Conservation (phyloP, 2,888 invertebrate genomes). For the Pristionchus arcanus region DNA sequence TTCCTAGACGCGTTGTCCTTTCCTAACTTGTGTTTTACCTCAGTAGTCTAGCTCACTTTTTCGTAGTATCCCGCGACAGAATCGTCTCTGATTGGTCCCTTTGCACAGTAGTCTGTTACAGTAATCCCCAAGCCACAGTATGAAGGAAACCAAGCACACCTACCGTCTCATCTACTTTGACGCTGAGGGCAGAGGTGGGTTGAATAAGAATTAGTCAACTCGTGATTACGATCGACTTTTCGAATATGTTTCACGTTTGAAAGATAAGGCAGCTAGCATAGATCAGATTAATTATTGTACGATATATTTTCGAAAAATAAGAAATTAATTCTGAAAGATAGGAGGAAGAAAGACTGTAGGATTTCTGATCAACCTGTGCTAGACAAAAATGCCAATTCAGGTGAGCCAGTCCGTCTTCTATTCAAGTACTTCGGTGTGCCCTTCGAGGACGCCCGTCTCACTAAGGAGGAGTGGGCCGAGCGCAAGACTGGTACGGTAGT, state of each 20-base stretch:
- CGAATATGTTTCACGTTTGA: neutral
- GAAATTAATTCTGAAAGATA: neutral
- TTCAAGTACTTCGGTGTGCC: slow-evolving; percentile 50
- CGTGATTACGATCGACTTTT: neutral
- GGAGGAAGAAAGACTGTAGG: too few species aligned
- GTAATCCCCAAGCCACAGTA: neutral
- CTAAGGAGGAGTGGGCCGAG: slow-evolving; percentile 54
- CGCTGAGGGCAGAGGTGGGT: slow-evolving; percentile 39
- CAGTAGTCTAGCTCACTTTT: too few species aligned
- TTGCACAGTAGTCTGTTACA: neutral
- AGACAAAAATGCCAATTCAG: neutral
- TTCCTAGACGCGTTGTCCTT: neutral
- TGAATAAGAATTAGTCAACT: neutral
- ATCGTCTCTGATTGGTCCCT: too few species aligned
- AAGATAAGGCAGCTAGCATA: too few species aligned
- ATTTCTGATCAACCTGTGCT: neutral
- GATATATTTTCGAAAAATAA: neutral
- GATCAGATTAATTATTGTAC: neutral
- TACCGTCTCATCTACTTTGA: slow-evolving; percentile 54
- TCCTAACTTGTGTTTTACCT: too few species aligned
- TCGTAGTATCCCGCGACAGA: too few species aligned
- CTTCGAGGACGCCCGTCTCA: slow-evolving; percentile 54
- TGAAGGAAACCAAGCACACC: slow-evolving; percentile 15
- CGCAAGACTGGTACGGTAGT: slow-evolving; percentile 52
- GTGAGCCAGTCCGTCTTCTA: slow-evolving; percentile 55